phyloP scores from a whole-genome alignment of 2,797 vertebrate genomes.

The Ptychobarbus kaznakovi region DNA sequence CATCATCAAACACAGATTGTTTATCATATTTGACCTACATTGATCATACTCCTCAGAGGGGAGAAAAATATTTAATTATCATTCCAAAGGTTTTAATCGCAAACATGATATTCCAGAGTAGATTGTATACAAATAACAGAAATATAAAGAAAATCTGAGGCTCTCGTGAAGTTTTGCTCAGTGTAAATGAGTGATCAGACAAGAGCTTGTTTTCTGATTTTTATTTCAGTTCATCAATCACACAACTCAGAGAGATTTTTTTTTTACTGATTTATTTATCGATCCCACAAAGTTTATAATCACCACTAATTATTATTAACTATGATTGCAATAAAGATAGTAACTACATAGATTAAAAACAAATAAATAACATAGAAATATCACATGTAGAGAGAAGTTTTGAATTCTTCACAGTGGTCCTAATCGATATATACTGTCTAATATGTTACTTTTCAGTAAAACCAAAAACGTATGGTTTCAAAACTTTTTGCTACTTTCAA shows the following conservation, averaged over 20 bases:
- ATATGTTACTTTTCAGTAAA: not conserved
- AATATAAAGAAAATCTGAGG: not conserved
- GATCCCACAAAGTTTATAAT: not conserved
- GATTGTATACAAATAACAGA: not conserved
- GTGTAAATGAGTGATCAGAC: not conserved
- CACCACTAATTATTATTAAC: conserved; percentile 28
- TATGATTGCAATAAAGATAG: conserved; percentile 11
- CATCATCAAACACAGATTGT: conserved; percentile 1
- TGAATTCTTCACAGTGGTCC: not conserved
- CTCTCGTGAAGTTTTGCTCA: not conserved
- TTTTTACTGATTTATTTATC: not conserved
- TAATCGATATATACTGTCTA: not conserved
- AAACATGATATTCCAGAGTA: not conserved
- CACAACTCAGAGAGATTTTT: not conserved
- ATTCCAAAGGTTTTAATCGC: not conserved
- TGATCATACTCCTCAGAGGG: not conserved
- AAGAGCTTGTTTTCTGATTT: not conserved
- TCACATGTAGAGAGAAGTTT: not conserved
- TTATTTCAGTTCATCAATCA: conserved; percentile 29
- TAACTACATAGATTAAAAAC: conserved; percentile 24
- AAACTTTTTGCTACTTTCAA: not conserved
- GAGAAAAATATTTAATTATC: not conserved
- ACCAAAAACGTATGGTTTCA: not conserved
- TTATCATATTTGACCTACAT: conserved; percentile 32
- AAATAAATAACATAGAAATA: conserved; percentile 41